Percentiles rank a stretch among this genome's conserved stretches.
Evolutionary conservation across 1,140 invertebrate species (phyloP).

Genomic region (Centruroides vittatus): DNA sequence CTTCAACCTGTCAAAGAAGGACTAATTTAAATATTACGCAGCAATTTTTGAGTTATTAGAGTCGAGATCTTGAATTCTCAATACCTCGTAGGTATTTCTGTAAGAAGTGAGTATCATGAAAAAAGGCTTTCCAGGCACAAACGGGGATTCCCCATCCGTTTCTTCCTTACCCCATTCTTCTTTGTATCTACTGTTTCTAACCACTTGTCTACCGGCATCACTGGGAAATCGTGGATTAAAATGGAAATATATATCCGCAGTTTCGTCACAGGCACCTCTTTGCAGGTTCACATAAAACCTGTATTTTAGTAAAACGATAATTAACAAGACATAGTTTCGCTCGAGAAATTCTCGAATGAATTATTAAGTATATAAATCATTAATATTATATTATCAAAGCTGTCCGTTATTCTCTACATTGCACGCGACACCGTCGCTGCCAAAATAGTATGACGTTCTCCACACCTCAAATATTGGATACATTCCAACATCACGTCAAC

Average conservation of each 20-base stretch:
- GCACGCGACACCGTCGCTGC: no score
- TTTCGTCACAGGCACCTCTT: background rate
- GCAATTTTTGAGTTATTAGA: background rate
- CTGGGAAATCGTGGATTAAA: constrained; percentile 6
- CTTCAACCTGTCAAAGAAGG: constrained; percentile 3
- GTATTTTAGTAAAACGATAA: no score
- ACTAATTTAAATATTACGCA: background rate
- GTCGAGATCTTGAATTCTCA: background rate
- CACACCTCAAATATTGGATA: no score
- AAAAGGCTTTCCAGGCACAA: background rate
- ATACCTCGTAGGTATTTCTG: constrained; percentile 12
- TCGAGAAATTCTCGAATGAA: no score
- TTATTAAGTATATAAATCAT: no score
- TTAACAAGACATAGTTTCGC: no score
- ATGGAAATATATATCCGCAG: background rate
- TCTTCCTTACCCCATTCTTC: constrained; percentile 7
- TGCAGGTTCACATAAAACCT: background rate
- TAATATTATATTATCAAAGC: no score
- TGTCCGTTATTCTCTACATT: no score
- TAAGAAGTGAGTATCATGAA: constrained; percentile 12
- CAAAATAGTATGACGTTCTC: no score
- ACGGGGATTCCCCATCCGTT: background rate
- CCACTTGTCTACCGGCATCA: background rate
- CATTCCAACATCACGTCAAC: no score
- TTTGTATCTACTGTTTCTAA: constrained; percentile 1